Evolutionary conservation across 2,113 vertebrate species (phyloP).

Genomic region (Trachemys scripta): DNA sequence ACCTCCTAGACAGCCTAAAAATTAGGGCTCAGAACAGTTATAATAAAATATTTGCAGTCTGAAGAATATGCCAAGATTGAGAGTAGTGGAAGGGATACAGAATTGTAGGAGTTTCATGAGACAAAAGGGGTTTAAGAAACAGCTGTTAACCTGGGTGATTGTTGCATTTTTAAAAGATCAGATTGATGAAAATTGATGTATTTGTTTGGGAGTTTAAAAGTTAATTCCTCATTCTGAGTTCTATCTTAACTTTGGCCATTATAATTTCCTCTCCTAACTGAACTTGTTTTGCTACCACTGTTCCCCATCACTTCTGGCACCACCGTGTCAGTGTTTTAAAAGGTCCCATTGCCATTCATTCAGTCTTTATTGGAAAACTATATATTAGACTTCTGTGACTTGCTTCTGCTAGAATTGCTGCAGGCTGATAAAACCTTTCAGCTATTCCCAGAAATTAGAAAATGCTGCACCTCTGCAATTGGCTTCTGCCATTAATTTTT

Average conservation of each 20-base stretch:
- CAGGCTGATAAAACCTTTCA: slow-evolving; percentile 23
- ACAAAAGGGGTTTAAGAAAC: background rate
- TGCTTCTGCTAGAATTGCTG: slow-evolving; percentile 7
- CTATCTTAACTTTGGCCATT: background rate
- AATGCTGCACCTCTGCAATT: background rate
- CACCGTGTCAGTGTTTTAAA: background rate
- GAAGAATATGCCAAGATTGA: background rate
- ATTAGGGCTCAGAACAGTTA: slow-evolving; percentile 33
- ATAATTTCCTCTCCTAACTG: slow-evolving; percentile 12
- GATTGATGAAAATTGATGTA: background rate
- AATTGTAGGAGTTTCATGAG: background rate
- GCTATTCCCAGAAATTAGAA: slow-evolving; percentile 12
- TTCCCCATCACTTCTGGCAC: background rate
- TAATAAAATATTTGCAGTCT: slow-evolving; percentile 37
- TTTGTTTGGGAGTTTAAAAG: background rate
- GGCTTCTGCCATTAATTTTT: slow-evolving; percentile 2
- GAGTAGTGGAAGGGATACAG: background rate
- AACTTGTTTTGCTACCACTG: background rate
- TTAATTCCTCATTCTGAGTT: slow-evolving; percentile 13
- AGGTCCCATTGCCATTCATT: background rate
- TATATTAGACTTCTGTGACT: background rate
- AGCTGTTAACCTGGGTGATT: background rate
- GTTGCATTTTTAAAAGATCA: background rate
- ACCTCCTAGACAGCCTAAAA: slow-evolving; percentile 35
- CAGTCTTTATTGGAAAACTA: background rate